Base-by-base conservation (phyloP, 1,140 invertebrate species). In the Bicyclus anynana region DNA sequence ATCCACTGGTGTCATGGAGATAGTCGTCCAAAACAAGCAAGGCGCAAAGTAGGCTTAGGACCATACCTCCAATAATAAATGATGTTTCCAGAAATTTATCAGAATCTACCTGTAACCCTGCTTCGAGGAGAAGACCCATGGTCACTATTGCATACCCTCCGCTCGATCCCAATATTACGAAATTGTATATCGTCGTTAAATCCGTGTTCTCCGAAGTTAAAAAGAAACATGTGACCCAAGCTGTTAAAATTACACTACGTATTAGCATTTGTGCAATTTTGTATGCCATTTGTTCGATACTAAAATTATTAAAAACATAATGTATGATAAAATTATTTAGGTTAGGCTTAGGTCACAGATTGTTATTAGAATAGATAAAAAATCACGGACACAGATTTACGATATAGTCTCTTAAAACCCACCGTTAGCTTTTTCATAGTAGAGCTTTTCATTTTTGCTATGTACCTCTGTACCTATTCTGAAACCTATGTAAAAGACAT, bases 151-250 rank as follows among this genome's bases (percentile, higher is more conserved):
- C 35, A 42, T 72, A 74, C 7, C 67, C 59, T n/a, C 79, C 78
- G 12, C 70, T 81, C 0, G 74, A 59, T n/a, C 78, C 80, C n/a
- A 70, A 53, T 42, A 74, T 69, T 10, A 74, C 48, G 29, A 84
- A 84, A 40, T 70, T 65, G 14, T 62, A 54, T 16, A 64, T 60
- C 1, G 52, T 60, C 16, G 61, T 50, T 27, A 77, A 56, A 20
- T 75, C 37, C 12, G 46, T 40, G 48, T 58, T 42, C 62, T 83
- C 80, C 1, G 77, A 77, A 27, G 54, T 70, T 42, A 67, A 76
- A 21, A 74, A 78, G 37, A 67, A 70, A 17, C 55, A 72, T 4
- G 76, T 9, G 2, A 64, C 27, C 74, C 77, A 73, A 44, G 76
- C 35, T 5, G 60, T 14, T 3, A 74, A 47, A 38, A 61, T 49